Evolutionary conservation across 2,888 invertebrate genomes (phyloP).

Genomic region (Hedychridium roseum): DNA sequence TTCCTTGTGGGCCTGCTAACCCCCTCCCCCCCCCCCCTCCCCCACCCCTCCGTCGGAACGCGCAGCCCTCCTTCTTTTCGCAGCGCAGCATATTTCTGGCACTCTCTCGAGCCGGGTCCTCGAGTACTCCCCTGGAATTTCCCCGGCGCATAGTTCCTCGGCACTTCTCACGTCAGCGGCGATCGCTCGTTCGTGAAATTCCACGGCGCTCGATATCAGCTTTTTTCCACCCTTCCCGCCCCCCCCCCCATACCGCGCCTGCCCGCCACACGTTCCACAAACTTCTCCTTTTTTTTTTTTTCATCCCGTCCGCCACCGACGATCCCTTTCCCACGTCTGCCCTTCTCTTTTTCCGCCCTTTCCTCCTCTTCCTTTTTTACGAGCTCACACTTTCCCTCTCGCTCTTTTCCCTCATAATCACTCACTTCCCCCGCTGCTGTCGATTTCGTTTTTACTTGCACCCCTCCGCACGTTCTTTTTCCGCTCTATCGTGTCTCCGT

Average conservation of each 20-base stretch:
- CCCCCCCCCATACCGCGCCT: no score
- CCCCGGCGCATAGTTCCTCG: slow-evolving; percentile 37
- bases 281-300: no score
- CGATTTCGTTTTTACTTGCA: slow-evolving; percentile 4
- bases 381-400: not conserved
- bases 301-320: slow-evolving; percentile 1
- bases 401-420: slow-evolving; percentile 4
- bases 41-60: slow-evolving; percentile 1
- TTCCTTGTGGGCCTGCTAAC: slow-evolving; percentile 3
- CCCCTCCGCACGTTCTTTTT: slow-evolving; percentile 2
- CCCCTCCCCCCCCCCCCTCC: slow-evolving; percentile 9
- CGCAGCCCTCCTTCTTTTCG: slow-evolving; percentile 10
- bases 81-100: slow-evolving; percentile 9
- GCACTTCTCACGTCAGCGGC: slow-evolving; percentile 35
- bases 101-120: slow-evolving; percentile 8
- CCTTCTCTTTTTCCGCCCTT: not conserved
- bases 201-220: slow-evolving; percentile 32
- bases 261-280: no score
- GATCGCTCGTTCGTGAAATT: slow-evolving; percentile 36
- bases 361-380: slow-evolving; percentile 1
- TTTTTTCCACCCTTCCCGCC: slow-evolving; percentile 12
- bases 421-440: slow-evolving; percentile 5
- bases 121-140: slow-evolving; percentile 28
- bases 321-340: not conserved
- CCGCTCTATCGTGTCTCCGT: slow-evolving; percentile 7